These are phyloP conservation scores for Sebastes iracundus DNA, from an alignment of 2,797 vertebrate genomes.

Conservation along the genomic window DNA sequence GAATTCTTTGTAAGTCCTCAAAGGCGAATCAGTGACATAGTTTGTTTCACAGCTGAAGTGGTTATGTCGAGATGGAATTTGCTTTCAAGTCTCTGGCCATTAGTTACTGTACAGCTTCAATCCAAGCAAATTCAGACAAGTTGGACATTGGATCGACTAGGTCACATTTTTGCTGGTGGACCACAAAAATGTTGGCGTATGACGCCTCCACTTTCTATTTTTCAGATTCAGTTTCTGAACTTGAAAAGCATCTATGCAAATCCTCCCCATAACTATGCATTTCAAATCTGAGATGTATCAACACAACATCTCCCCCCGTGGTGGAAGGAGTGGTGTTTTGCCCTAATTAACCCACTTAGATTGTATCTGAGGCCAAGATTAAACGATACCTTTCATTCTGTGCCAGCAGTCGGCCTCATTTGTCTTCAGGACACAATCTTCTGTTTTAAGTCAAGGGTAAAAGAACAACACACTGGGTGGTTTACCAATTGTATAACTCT, in stretches of 20 bases:
- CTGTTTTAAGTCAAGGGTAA: constrained; percentile 73
- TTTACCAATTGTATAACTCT: constrained; percentile 43
- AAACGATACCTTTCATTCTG: constrained; percentile 75
- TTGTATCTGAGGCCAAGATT: constrained; percentile 68
- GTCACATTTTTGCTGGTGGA: neutral
- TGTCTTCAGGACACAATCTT: constrained; percentile 70
- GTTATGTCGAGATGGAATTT: neutral
- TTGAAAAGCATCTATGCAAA: constrained; percentile 56
- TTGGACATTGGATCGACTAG: neutral
- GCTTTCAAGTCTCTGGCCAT: neutral
- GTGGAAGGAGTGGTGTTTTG: constrained; percentile 58
- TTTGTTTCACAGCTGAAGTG: neutral
- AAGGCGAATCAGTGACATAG: neutral
- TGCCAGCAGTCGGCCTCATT: constrained; percentile 71
- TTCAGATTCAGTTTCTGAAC: constrained; percentile 25
- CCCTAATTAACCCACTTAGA: constrained; percentile 81
- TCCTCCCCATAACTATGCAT: constrained; percentile 35
- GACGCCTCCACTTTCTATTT: neutral
- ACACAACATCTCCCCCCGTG: constrained; percentile 60
- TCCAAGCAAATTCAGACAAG: neutral
- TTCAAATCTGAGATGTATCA: constrained; percentile 63
- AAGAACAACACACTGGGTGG: constrained; percentile 61
- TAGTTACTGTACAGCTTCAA: neutral
- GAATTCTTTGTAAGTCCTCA: neutral
- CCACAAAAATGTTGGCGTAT: neutral